Conservation (phyloP, 1,140 invertebrate species). For the Ooceraea biroi region DNA sequence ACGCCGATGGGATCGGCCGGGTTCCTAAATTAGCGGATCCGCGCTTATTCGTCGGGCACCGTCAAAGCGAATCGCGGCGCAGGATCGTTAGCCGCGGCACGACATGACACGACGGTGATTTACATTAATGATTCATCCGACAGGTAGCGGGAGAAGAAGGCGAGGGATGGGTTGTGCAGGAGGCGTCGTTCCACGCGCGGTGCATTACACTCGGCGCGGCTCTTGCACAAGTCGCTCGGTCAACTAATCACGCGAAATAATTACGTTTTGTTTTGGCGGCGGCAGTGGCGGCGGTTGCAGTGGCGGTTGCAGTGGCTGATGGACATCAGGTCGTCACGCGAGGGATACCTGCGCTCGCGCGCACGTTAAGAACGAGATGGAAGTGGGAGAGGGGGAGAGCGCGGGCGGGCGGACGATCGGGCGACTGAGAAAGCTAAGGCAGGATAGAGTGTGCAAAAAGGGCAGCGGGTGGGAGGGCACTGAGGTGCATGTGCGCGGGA, state of each 20-base stretch:
- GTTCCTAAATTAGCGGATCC: constrained; percentile 50
- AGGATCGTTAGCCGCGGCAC: constrained; percentile 64
- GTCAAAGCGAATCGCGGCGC: constrained; percentile 57
- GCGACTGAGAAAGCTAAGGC: background rate
- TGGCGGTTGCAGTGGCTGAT: constrained; percentile 70
- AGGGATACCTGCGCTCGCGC: constrained; percentile 63
- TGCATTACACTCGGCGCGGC: constrained; percentile 40
- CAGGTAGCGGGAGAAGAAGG: constrained; percentile 24
- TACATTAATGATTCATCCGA: constrained; percentile 71
- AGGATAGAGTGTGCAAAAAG: constrained; percentile 43
- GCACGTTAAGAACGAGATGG: constrained; percentile 42
- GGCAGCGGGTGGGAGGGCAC: background rate
- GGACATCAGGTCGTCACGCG: constrained; percentile 82
- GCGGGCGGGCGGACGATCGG: background rate
- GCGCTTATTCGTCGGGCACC: constrained; percentile 49
- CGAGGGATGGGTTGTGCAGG: constrained; percentile 37
- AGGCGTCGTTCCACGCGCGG: constrained; percentile 33
- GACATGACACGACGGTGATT: constrained; percentile 66
- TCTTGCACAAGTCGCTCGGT: constrained; percentile 58
- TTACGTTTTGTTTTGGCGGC: constrained; percentile 83
- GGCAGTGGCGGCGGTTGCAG: constrained; percentile 54
- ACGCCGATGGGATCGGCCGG: constrained; percentile 30
- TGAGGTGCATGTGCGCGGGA: constrained; percentile 11
- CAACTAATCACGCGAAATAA: constrained; percentile 85
- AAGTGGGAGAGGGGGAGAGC: background rate